Evolutionary conservation across 2,797 vertebrate species (phyloP).

Genomic region (Sebastes steindachneri): DNA sequence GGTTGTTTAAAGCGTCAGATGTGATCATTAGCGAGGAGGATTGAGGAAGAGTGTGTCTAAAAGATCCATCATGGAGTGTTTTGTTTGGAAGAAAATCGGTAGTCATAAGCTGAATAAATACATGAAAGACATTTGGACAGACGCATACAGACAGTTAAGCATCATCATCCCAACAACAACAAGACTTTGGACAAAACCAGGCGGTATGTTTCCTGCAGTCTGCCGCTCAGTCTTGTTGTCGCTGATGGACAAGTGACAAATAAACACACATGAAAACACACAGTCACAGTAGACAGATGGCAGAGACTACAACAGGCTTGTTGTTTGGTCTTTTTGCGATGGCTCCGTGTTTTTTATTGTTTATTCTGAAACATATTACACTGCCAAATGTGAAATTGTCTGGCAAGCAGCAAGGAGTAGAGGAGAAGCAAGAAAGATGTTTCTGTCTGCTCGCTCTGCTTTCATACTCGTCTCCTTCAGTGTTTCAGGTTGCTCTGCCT

Average conservation of each 20-base stretch:
- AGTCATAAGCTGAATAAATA: slow-evolving; percentile 6
- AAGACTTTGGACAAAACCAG: slow-evolving; percentile 15
- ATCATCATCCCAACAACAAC: neutral
- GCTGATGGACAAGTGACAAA: slow-evolving; percentile 48
- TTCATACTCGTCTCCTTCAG: slow-evolving; percentile 39
- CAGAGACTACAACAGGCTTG: slow-evolving; percentile 55
- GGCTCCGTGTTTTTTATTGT: slow-evolving; percentile 51
- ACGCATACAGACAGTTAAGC: neutral
- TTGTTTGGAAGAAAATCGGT: slow-evolving; percentile 7
- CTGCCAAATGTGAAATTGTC: slow-evolving; percentile 58
- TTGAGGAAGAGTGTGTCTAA: neutral
- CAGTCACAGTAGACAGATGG: slow-evolving; percentile 67
- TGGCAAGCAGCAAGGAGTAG: slow-evolving; percentile 24
- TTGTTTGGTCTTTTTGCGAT: slow-evolving; percentile 58
- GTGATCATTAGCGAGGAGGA: neutral
- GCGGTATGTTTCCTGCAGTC: slow-evolving; percentile 20
- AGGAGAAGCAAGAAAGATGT: slow-evolving; percentile 29
- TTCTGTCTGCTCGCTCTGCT: slow-evolving; percentile 42
- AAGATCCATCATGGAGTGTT: neutral
- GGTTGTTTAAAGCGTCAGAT: neutral
- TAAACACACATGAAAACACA: slow-evolving; percentile 35
- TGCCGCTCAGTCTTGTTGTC: slow-evolving; percentile 23
- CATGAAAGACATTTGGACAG: neutral
- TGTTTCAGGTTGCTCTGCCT: slow-evolving; percentile 44
- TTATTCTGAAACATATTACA: slow-evolving; percentile 56